Conservation (phyloP, 2,888 invertebrate species). For the Gortyna flavago region DNA sequence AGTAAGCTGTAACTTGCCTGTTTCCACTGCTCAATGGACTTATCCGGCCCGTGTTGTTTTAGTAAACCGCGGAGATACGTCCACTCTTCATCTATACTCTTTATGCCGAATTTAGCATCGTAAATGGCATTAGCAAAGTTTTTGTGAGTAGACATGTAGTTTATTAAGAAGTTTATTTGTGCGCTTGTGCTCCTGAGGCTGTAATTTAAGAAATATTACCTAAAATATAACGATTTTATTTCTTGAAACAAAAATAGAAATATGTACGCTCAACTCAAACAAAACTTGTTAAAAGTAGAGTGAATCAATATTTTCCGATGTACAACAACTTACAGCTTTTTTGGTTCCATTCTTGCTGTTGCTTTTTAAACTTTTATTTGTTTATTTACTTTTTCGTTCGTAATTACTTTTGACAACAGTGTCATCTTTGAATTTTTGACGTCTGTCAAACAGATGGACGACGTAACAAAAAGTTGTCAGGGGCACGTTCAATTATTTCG, state of each 20-base stretch:
- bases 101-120: neutral
- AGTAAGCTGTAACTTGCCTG: neutral
- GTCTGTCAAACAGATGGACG: neutral
- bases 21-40: slow-evolving; percentile 9
- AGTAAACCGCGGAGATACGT: neutral
- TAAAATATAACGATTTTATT: neutral
- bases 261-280: neutral
- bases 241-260: neutral
- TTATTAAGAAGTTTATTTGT: slow-evolving; percentile 14
- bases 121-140: slow-evolving; percentile 5
- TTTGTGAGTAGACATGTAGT: slow-evolving; percentile 14
- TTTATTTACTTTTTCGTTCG: slow-evolving; percentile 1
- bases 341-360: slow-evolving; percentile 5
- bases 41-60: neutral
- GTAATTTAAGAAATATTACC: neutral
- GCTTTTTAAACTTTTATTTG: neutral
- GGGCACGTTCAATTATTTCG: neutral
- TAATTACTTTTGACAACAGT: neutral
- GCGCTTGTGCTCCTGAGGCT: neutral
- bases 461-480: neutral
- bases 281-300: neutral
- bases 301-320: neutral
- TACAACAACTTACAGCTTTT: neutral
- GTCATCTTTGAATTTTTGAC: neutral
- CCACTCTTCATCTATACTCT: slow-evolving; percentile 9